These are phyloP conservation scores for Mus spretus DNA, from an alignment of 2,797 vertebrate genomes.

Conservation along the genomic window DNA sequence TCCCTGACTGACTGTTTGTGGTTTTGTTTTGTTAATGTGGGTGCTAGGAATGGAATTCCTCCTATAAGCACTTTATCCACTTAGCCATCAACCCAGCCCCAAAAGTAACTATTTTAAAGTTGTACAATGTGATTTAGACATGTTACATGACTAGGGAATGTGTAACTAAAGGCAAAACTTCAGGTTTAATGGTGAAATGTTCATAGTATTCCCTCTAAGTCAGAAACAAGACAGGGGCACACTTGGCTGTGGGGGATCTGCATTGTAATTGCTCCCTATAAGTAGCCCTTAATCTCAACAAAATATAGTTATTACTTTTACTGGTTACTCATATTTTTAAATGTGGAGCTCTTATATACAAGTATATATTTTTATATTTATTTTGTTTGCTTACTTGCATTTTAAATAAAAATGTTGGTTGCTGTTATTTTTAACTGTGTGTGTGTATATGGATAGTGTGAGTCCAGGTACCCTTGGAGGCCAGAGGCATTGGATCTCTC, in stretches of 20 bases:
- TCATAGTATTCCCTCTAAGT: background rate
- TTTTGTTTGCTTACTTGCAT: background rate
- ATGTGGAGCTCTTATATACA: background rate
- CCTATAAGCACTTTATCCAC: background rate
- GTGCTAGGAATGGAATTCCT: background rate
- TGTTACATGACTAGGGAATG: background rate
- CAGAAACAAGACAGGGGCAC: background rate
- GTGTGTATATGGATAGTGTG: background rate
- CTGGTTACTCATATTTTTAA: background rate
- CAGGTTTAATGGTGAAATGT: background rate
- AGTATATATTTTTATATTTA: background rate
- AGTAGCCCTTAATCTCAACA: background rate
- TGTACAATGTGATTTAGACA: too few species aligned
- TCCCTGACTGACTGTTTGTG: background rate
- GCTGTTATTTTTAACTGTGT: background rate
- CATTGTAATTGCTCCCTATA: background rate
- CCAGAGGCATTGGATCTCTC: background rate
- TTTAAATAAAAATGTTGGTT: background rate
- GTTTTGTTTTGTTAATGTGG: background rate
- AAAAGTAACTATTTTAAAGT: background rate
- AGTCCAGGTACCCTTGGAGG: background rate
- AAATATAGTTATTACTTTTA: background rate
- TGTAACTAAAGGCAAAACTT: background rate
- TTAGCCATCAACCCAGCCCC: background rate
- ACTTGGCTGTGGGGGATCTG: rapidly evolving